Percentiles rank a stretch among this genome's conserved stretches.
These are phyloP conservation scores for Marmota flaviventris DNA, from an alignment of 2,113 vertebrate genomes.

Conservation along the genomic window DNA sequence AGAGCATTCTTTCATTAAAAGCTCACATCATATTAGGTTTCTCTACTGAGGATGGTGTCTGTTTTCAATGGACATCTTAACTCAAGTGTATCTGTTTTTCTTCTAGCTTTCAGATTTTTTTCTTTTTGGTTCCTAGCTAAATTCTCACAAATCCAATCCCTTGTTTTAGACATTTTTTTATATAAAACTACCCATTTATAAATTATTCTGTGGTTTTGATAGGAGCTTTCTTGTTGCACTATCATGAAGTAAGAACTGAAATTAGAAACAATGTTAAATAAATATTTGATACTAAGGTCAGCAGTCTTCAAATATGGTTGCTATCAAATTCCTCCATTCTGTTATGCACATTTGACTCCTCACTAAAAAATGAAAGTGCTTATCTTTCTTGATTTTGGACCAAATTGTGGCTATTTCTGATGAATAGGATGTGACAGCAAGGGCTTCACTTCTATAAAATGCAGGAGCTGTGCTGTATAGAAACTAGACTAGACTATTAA, in stretches of 20 bases:
- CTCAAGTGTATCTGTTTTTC: not conserved
- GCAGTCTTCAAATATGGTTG: not conserved
- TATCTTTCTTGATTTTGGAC: not conserved
- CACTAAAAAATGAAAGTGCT: not conserved
- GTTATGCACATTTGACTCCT: no score
- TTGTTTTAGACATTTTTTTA: not conserved
- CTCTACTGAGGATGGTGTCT: not conserved
- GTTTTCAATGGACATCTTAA: not conserved
- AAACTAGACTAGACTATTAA: not conserved
- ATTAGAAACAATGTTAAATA: not conserved
- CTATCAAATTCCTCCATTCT: not conserved
- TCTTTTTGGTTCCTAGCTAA: not conserved
- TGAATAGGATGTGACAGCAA: not conserved
- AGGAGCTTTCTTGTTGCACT: not conserved
- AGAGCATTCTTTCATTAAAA: not conserved
- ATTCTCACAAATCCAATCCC: not conserved
- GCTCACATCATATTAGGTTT: not conserved
- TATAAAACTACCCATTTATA: rapidly evolving
- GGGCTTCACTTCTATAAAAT: no score
- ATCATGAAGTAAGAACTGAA: not conserved
- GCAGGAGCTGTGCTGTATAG: rapidly evolving
- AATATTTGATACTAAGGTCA: not conserved
- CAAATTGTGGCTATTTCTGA: not conserved
- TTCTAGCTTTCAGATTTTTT: not conserved
- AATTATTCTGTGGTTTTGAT: not conserved